A percentile compares a stretch with the other conserved stretches of the same genome.
Conservation (phyloP, 2,113 vertebrate genomes). For the Centropus bengalensis region DNA sequence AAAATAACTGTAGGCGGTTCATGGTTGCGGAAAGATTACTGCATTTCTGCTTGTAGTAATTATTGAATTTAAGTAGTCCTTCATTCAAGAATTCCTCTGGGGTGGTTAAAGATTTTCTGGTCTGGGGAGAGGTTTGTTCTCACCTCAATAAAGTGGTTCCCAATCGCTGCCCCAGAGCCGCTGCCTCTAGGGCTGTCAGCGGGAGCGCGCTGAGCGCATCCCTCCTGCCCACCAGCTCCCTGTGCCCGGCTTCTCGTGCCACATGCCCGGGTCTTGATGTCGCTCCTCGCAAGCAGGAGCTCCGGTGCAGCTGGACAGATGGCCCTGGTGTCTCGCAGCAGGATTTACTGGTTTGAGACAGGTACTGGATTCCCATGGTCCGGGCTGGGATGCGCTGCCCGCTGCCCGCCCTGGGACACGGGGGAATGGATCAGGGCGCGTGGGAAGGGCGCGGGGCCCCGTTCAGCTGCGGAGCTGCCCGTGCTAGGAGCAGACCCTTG, state of each 20-base stretch:
- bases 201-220: not conserved
- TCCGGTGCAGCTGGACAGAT: constrained; percentile 59
- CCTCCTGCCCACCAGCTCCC: not conserved
- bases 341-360: constrained; percentile 60
- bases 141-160: not conserved
- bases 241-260: constrained; percentile 16
- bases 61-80: not conserved
- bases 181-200: not conserved
- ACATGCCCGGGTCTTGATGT: constrained; percentile 33
- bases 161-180: not conserved
- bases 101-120: not conserved
- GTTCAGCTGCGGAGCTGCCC: not conserved
- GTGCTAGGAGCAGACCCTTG: not conserved
- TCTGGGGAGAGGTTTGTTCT: not conserved
- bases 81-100: not conserved
- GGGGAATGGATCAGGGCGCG: not conserved
- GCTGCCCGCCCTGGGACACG: not conserved
- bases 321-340: constrained; percentile 54
- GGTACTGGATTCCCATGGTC: constrained; percentile 33
- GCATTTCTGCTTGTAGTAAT: not conserved
- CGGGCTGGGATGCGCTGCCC: not conserved
- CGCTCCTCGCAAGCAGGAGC: constrained; percentile 23
- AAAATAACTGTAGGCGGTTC: not conserved
- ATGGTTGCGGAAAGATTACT: not conserved
- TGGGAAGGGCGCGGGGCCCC: not conserved